A percentile compares a stretch with the other conserved stretches of the same genome.
Conservation (phyloP, 2,113 vertebrate species). For the Gopherus evgoodei region DNA sequence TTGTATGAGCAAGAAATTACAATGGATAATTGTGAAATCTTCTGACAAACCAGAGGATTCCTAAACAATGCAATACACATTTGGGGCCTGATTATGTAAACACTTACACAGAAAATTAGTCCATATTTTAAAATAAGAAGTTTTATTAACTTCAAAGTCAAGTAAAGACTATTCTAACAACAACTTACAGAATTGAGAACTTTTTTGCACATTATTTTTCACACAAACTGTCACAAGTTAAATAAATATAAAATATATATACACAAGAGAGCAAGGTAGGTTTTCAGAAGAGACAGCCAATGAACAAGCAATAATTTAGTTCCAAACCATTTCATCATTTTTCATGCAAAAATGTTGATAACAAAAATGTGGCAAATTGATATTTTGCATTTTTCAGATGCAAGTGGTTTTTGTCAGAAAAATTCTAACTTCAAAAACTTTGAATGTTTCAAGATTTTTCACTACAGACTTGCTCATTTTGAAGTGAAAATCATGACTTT, state of each 20-base stretch:
- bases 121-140: neutral
- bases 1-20: neutral
- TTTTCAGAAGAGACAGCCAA: neutral
- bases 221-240: constrained; percentile 36
- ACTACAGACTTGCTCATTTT: neutral
- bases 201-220: neutral
- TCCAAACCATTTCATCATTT: neutral
- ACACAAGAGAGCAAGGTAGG: neutral
- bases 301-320: neutral
- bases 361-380: neutral
- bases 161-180: neutral
- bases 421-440: neutral
- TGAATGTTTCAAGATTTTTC: neutral
- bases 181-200: neutral
- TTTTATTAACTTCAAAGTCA: neutral
- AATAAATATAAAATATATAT: neutral
- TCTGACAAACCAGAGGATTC: too few species aligned
- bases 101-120: neutral
- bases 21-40: too few species aligned
- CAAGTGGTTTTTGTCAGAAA: neutral
- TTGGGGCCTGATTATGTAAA: neutral
- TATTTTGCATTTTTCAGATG: neutral
- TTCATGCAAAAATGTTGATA: neutral
- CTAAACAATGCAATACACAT: neutral
- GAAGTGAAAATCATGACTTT: neutral